Percentiles rank a stretch among this genome's conserved stretches.
These are phyloP conservation scores for Epizoanthus ramosus DNA, from an alignment of 92 coral and sea anemone genomes.

Conservation along the genomic window DNA sequence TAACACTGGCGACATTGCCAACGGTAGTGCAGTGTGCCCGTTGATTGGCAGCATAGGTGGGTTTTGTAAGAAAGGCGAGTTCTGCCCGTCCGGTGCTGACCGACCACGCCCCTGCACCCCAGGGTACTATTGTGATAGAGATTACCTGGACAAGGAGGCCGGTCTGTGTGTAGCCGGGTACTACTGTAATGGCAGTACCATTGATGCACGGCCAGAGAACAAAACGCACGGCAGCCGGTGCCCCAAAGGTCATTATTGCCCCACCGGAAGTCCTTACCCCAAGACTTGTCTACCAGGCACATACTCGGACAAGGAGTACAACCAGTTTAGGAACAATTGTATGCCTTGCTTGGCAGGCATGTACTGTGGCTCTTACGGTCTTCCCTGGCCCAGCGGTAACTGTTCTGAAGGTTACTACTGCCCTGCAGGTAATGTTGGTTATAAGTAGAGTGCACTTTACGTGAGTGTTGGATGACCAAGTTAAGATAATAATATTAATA, in stretches of 20 bases:
- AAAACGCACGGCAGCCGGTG: slow-evolving; percentile 88
- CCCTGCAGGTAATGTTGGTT: slow-evolving; percentile 56
- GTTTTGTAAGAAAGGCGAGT: slow-evolving; percentile 88
- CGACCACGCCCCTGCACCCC: slow-evolving; percentile 94
- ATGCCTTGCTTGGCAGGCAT: slow-evolving; percentile 90
- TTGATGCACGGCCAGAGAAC: slow-evolving; percentile 78
- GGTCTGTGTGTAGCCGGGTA: slow-evolving; percentile 92
- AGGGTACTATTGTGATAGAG: slow-evolving; percentile 86
- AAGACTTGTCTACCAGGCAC: slow-evolving; percentile 91
- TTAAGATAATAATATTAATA: too few relatives aligned
- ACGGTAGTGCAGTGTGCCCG: slow-evolving; percentile 88
- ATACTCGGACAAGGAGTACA: slow-evolving; percentile 86
- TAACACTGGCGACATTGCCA: slow-evolving; percentile 74
- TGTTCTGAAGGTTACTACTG: slow-evolving; percentile 96
- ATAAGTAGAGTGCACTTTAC: not conserved
- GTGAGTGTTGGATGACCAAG: too few relatives aligned
- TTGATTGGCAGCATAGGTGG: slow-evolving; percentile 94
- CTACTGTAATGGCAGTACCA: slow-evolving; percentile 97
- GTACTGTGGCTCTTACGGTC: slow-evolving; percentile 81
- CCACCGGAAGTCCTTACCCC: slow-evolving; percentile 85
- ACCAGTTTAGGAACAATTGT: slow-evolving; percentile 94
- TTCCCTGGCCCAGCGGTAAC: slow-evolving; percentile 87
- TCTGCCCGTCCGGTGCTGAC: slow-evolving; percentile 91
- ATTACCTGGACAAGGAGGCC: slow-evolving; percentile 79
- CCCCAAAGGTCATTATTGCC: slow-evolving; percentile 92